phyloP scores from a whole-genome alignment of 2,888 invertebrate genomes.

The Noctua fimbriata region DNA sequence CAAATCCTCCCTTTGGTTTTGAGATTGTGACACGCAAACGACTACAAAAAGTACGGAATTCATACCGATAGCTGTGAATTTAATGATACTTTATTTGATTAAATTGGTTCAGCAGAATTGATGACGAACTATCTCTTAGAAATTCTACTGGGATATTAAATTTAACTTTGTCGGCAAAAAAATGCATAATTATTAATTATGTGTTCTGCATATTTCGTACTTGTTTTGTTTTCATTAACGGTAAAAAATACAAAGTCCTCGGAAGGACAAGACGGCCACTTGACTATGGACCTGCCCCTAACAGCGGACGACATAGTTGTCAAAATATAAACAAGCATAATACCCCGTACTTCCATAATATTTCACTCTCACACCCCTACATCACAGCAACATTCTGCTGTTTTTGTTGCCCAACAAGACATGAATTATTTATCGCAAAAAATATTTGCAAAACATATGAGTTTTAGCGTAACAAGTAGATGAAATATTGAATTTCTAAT shows the following conservation, averaged over 20 bases:
- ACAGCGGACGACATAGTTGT: background rate
- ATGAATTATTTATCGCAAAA: constrained; percentile 53
- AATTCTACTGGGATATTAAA: background rate
- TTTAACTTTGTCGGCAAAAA: background rate
- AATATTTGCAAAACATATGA: constrained; percentile 45
- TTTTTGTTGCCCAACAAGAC: constrained; percentile 10
- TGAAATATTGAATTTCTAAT: constrained; percentile 63
- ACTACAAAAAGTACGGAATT: too few species aligned
- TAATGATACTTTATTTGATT: too few species aligned
- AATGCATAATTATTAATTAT: background rate
- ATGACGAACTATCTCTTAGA: background rate
- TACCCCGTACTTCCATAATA: background rate
- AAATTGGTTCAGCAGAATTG: too few species aligned
- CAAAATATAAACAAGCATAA: background rate
- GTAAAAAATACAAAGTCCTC: background rate
- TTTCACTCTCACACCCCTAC: constrained; percentile 6
- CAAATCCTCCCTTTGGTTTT: background rate
- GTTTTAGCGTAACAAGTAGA: constrained; percentile 34
- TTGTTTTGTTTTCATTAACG: background rate
- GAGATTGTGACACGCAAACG: background rate
- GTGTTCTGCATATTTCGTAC: background rate
- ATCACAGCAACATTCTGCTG: background rate
- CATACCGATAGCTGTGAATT: background rate
- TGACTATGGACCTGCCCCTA: background rate
- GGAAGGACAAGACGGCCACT: background rate